Evolutionary conservation across 1,140 invertebrate species (phyloP), one percentile per base, ranked within the genome.

Genomic region (Drosophila novamexicana): DNA sequence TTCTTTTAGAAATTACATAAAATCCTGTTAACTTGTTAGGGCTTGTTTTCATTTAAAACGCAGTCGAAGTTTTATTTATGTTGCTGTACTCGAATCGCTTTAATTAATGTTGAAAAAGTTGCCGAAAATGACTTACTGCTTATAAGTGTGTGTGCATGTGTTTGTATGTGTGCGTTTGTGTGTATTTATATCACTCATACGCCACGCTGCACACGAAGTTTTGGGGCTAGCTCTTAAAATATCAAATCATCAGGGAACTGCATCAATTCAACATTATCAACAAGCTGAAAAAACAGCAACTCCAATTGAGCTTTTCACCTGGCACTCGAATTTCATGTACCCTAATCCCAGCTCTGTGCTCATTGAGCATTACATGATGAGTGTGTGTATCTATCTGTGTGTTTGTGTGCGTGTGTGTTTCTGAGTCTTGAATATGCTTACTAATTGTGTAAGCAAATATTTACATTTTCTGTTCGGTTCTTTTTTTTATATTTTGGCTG

Each of bases 61-160:
- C 47, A 61, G 57, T 32, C 29, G 22, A 73, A 73, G 40, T 67
- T 76, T 72, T 39, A 70, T 61, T 70, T 32, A 40, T 54, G 42
- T 58, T 45, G 34, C 36, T 16, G 8, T 18, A 57, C 32, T 68
- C 58, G 68, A 76, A 84, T 75, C 78, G 73, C 74, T 69, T 83
- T 83, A 83, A 83, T 83, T 83, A 83, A 83, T 83, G 81, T 84
- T 84, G 40, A 77, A 79, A 77, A 64, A 72, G 62, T 79, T 79
- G 39, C 62, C 54, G 10, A 49, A 66, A 76, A 64, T 58, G 18
- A 70, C 45, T 76, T 56, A 36, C 58, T 75, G 68, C 63, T 79
- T 57, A 75, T 61, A 67, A 53, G 59, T 74, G 57, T 29, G 57
- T 42, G 22, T 39, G 45, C 44, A 29, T 45, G 40, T 42, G 50